Conservation (phyloP, 2,113 vertebrate species). For the Actenoides hombroni region DNA sequence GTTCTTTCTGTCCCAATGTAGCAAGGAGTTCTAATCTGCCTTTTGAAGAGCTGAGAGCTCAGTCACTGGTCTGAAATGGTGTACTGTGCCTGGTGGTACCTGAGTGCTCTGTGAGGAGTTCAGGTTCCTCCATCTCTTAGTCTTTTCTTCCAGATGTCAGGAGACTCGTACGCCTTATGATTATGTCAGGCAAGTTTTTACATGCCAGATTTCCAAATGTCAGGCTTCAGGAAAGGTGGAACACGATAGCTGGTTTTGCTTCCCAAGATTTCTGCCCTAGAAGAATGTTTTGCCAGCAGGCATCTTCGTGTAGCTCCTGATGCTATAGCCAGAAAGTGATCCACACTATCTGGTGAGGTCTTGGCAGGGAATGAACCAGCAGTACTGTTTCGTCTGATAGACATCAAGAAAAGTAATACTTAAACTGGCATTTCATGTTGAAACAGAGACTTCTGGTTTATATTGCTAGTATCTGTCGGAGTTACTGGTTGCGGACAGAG, state of each 20-base stretch:
- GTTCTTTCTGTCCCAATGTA: neutral
- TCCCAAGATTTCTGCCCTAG: neutral
- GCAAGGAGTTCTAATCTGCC: neutral
- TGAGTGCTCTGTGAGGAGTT: neutral
- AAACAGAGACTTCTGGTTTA: neutral
- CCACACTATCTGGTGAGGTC: neutral
- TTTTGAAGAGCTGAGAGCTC: neutral
- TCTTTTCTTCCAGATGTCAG: neutral
- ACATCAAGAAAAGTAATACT: neutral
- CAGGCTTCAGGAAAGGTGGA: neutral
- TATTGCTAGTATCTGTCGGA: neutral
- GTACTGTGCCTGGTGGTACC: neutral
- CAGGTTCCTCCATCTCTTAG: neutral
- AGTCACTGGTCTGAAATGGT: neutral
- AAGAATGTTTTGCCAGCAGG: neutral
- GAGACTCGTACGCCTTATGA: fast-evolving
- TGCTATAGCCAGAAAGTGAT: neutral
- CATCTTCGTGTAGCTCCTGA: neutral
- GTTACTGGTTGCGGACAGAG: neutral
- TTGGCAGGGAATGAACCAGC: neutral
- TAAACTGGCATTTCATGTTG: neutral
- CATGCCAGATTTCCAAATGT: neutral
- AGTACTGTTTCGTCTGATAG: neutral
- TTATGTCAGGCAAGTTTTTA: fast-evolving
- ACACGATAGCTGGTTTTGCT: neutral